A percentile compares a stretch with the other conserved stretches of the same genome.
Conservation (phyloP, 1,140 invertebrate genomes). For the Drosophila setifemur region DNA sequence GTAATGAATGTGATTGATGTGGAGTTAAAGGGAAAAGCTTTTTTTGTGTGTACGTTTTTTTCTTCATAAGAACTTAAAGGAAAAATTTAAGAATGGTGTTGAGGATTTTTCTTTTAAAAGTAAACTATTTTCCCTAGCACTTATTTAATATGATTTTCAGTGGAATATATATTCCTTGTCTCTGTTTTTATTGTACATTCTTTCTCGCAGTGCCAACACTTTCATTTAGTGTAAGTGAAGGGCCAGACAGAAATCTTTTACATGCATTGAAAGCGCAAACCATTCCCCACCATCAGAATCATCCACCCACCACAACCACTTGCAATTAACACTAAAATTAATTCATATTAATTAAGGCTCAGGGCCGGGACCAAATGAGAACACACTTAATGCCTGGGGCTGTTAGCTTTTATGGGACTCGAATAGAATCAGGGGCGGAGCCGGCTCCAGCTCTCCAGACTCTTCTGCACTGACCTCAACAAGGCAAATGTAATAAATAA, state of each 20-base stretch:
- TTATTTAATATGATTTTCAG: too few species aligned
- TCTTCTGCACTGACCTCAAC: slow-evolving; percentile 71
- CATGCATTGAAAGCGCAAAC: slow-evolving; percentile 50
- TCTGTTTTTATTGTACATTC: too few species aligned
- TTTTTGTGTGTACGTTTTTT: too few species aligned
- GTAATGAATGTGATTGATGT: slow-evolving; percentile 50
- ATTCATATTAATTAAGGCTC: slow-evolving; percentile 79
- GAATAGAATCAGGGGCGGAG: slow-evolving; percentile 23
- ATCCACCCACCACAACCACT: slow-evolving; percentile 51
- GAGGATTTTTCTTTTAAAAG: too few species aligned
- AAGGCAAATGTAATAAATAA: slow-evolving; percentile 79
- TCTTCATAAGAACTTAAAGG: too few species aligned
- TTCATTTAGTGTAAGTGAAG: slow-evolving; percentile 40
- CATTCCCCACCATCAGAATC: slow-evolving; percentile 44
- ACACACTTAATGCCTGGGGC: slow-evolving; percentile 69
- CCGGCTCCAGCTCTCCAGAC: slow-evolving; percentile 9
- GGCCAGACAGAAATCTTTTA: slow-evolving; percentile 18
- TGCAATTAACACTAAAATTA: slow-evolving; percentile 79
- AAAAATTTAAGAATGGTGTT: too few species aligned
- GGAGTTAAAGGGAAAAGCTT: not conserved
- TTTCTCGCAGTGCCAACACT: slow-evolving; percentile 57
- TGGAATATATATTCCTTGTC: too few species aligned
- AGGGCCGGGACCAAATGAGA: slow-evolving; percentile 60
- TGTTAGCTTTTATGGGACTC: slow-evolving; percentile 62
- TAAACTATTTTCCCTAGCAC: too few species aligned